Base-by-base conservation (phyloP, 2,797 vertebrate genomes). In the Lerista edwardsae region DNA sequence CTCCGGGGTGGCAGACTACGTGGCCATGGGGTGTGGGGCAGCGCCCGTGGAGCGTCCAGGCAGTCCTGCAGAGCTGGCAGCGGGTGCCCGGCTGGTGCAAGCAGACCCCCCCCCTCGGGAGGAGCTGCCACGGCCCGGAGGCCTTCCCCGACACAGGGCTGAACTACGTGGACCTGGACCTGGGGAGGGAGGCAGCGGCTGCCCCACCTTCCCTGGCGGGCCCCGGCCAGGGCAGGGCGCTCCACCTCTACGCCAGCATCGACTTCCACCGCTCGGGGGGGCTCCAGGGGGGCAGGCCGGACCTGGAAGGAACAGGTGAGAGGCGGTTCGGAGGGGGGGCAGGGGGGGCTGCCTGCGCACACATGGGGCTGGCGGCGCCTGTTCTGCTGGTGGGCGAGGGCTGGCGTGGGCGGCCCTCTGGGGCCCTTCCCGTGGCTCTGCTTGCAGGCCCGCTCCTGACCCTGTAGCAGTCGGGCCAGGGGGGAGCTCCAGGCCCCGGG, bases 151-250 rank as follows among this genome's bases (percentile, higher is more conserved):
- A 79, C 95, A 96, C 85, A 87, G 96, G 95, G 83, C 96, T 98
- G 89, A 97, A 97, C 92, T 98, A 97, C 61, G 96, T 97, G 65
- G 96, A 97, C 92, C 94, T 98, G 92, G 97, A 98, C 89, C 93
- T 97, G 90, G 96, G 93, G 71, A 87, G 94, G 82, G 96, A 96
- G 89, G 93, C 84, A 8, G 11, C 17, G 27, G 29, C 23, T 21
- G 4, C 29, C 6, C 75, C 10, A 8, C 17, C 1, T 1, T 44
- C 1, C 51, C 89, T 39, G 8, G 91, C 57, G 11, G 92, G 10
- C 1, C 89, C 1, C 84, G 44, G 23, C 3, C 79, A 3, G 0
- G 21, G 6, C 3, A 8, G 1, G 3, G 3, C 27, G 4, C 67
- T 21, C 93, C 89, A 97, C 88, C 96, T 95, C 5, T 98, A 97